Percentiles rank a stretch among this genome's conserved stretches.
Evolutionary conservation across 2,797 vertebrate genomes (phyloP).

Genomic region (Crocodylus rhombifer): DNA sequence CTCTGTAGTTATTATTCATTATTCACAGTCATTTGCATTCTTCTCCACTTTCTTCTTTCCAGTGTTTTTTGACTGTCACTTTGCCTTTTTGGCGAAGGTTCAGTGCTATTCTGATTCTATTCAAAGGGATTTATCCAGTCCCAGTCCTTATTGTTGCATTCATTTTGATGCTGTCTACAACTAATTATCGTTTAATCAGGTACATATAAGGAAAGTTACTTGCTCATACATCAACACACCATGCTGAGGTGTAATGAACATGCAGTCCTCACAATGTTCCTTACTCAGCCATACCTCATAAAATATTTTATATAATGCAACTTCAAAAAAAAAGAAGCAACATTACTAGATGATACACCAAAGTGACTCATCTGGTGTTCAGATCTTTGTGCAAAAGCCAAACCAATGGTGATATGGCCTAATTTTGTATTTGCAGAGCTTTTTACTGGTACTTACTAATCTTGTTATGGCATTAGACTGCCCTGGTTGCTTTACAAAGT

Average conservation of each 20-base stretch:
- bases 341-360: conserved; percentile 16
- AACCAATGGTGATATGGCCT: conserved; percentile 39
- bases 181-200: conserved; percentile 39
- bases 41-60: not conserved
- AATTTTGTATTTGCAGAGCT: conserved; percentile 31
- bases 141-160: conserved; percentile 15
- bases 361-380: conserved; percentile 64
- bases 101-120: conserved; percentile 4
- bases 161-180: conserved; percentile 6
- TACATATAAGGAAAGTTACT: conserved; percentile 13
- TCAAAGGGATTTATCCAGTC: conserved; percentile 30
- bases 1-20: not conserved
- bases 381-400: conserved; percentile 33
- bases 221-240: not conserved
- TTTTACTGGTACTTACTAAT: conserved; percentile 49
- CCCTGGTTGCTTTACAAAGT: not conserved
- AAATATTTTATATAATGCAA: conserved; percentile 38
- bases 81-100: not conserved
- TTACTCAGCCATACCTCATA: not conserved
- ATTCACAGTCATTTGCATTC: not conserved
- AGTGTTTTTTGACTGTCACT: not conserved
- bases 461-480: not conserved
- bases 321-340: conserved; percentile 29
- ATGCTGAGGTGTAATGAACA: not conserved
- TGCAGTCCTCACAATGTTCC: not conserved